Evolutionary conservation across 2,888 invertebrate species (phyloP), one percentile per base, ranked within the genome.

Genomic region (Clostera curtula): DNA sequence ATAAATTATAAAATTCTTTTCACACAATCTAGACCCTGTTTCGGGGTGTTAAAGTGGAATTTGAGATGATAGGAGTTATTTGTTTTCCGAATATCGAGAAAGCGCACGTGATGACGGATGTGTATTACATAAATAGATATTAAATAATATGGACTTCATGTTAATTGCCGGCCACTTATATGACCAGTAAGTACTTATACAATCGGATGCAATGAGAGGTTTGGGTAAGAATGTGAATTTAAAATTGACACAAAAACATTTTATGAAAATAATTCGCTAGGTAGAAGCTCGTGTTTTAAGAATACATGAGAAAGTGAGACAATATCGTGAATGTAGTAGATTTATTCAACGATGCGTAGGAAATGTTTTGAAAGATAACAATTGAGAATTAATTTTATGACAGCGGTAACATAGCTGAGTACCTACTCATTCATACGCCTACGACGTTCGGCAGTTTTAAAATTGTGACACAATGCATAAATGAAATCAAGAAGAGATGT

Each of bases 81-180:
- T 39, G 43, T 48, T 50, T 37, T 27, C 45, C 49, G 29, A 35
- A 36, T 31, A 41, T 41, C 41, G 60, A 58, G 57, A 63, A 57
- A 64, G 53, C 56, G 47, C 59, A 54, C 49, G 57, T 58, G 56
- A 49, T 42, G 39, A 39, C 31, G 42, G 40, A 46, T 46, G n/a
- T 46, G 31, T 40, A 46, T 53, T 54, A 53, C 46, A 49, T 53
- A 57, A 55, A 58, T n/a, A n/a, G n/a, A n/a, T 43, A 46, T 48
- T 41, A 35, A 43, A 41, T 41, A 41, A 36, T 40, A 36, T 32
- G 48, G 35, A 39, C 36, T 29, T 20, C 34, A 20, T 18, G 24
- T 24, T 24, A 24, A 38, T 31, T 27, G 26, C 19, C 5, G 19
- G 29, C n/a, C n/a, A n/a, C n/a, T 29, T 8, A 19, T 30, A 29